Conservation (phyloP, 2,888 invertebrate species). For the Agriopis leucophaearia region DNA sequence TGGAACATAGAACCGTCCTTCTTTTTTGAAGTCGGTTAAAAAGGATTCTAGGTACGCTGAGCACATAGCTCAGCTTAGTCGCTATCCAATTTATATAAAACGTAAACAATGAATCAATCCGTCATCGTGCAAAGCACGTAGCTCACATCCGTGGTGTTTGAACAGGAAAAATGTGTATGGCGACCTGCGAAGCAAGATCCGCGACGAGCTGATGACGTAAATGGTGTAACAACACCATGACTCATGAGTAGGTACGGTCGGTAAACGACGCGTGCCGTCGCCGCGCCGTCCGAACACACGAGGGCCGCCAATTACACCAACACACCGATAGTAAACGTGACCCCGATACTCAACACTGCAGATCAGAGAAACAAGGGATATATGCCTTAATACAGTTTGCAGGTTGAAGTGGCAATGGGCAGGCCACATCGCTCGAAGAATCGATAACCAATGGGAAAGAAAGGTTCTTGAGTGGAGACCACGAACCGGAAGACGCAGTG, state of each 20-base stretch:
- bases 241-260: conserved; percentile 32
- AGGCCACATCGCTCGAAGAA: too few relatives aligned
- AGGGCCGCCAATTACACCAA: conserved; percentile 19
- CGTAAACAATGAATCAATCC: conserved; percentile 29
- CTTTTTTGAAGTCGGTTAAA: too few relatives aligned
- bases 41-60: background rate
- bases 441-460: too few relatives aligned
- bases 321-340: conserved; percentile 36
- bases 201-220: conserved; percentile 46
- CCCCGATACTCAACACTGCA: conserved; percentile 30
- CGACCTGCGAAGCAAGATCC: conserved; percentile 39
- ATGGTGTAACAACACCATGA: conserved; percentile 43
- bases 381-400: too few relatives aligned
- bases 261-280: conserved; percentile 40
- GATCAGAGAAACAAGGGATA: too few relatives aligned
- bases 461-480: too few relatives aligned
- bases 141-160: conserved; percentile 54
- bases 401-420: too few relatives aligned
- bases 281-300: conserved; percentile 23
- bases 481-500: too few relatives aligned
- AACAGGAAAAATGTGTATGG: conserved; percentile 49
- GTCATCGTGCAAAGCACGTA: conserved; percentile 56
- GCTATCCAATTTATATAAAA: conserved; percentile 23
- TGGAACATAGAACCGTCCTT: too few relatives aligned
- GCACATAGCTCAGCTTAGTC: conserved; percentile 7